Conservation (phyloP, 2,113 vertebrate species). For the Gambusia affinis region DNA sequence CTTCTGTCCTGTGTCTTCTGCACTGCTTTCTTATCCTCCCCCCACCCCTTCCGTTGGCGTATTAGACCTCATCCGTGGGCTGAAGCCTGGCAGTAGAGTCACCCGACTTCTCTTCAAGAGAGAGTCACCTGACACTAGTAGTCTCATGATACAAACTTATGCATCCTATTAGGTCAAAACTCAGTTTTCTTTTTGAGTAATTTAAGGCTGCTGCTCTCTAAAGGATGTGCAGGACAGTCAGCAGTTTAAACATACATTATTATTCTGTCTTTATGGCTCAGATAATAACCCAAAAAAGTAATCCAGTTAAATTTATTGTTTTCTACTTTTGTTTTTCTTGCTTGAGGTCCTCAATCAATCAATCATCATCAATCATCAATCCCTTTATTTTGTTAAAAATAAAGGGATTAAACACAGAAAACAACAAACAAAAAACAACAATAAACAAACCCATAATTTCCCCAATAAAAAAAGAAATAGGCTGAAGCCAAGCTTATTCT, state of each 20-base stretch:
- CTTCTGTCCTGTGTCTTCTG: conserved; percentile 65
- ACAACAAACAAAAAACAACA: no score
- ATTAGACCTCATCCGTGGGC: conserved; percentile 58
- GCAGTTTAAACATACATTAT: conserved; percentile 12
- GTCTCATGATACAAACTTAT: conserved; percentile 60
- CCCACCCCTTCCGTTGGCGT: conserved; percentile 42
- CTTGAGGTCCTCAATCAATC: no score
- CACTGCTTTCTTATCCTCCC: conserved; percentile 62
- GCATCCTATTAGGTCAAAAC: conserved; percentile 40
- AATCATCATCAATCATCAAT: no score
- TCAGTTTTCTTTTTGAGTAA: conserved; percentile 28
- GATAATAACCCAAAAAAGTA: conserved; percentile 15
- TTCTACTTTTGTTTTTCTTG: conserved; percentile 26
- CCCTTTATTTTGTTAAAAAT: no score
- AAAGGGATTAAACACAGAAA: no score
- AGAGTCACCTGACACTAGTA: conserved; percentile 57
- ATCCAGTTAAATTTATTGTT: conserved; percentile 45
- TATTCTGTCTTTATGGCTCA: background rate
- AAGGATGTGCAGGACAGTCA: conserved; percentile 26
- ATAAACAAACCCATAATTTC: no score
- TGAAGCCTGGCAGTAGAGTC: conserved; percentile 44
- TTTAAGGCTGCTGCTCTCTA: conserved; percentile 36
- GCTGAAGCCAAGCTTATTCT: no score
- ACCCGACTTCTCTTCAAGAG: conserved; percentile 57
- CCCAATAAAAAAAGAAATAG: no score